Conservation (phyloP, 2,888 invertebrate species). For the Bombylius major region DNA sequence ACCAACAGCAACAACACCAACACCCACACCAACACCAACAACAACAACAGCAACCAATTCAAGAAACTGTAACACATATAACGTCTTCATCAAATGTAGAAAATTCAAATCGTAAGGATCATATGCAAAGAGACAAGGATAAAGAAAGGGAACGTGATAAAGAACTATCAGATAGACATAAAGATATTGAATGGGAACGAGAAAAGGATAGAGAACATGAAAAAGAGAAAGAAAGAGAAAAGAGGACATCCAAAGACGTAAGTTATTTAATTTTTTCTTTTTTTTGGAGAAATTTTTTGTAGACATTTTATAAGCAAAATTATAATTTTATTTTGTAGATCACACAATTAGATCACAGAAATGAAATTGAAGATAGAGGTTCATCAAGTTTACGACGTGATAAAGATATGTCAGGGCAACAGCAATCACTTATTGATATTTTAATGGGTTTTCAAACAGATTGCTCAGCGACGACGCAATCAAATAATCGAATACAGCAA, state of each 20-base stretch:
- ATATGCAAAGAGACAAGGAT: conserved; percentile 29
- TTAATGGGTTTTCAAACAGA: too few species aligned
- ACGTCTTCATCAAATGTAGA: background rate
- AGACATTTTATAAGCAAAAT: background rate
- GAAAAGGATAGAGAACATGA: conserved; percentile 31
- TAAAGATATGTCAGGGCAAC: conserved; percentile 8
- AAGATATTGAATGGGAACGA: conserved; percentile 18
- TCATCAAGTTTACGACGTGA: conserved; percentile 12
- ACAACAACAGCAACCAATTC: background rate
- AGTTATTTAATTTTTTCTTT: conserved; percentile 1
- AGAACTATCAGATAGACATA: conserved; percentile 25
- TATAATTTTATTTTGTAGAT: conserved; percentile 27
- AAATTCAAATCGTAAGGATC: conserved; percentile 20
- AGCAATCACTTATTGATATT: too few species aligned
- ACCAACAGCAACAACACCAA: conserved; percentile 20
- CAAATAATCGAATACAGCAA: conserved; percentile 14
- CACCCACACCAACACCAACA: background rate
- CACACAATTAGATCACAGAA: conserved; percentile 42
- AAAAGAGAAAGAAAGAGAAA: conserved; percentile 7
- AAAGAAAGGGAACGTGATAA: conserved; percentile 37
- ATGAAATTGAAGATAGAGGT: conserved; percentile 20
- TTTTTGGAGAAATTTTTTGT: background rate
- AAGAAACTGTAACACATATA: background rate
- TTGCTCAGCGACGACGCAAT: conserved; percentile 9
- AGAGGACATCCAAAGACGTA: conserved; percentile 16